Evolutionary conservation across 2,888 invertebrate genomes (phyloP).

Genomic region (Nasonia oneida): DNA sequence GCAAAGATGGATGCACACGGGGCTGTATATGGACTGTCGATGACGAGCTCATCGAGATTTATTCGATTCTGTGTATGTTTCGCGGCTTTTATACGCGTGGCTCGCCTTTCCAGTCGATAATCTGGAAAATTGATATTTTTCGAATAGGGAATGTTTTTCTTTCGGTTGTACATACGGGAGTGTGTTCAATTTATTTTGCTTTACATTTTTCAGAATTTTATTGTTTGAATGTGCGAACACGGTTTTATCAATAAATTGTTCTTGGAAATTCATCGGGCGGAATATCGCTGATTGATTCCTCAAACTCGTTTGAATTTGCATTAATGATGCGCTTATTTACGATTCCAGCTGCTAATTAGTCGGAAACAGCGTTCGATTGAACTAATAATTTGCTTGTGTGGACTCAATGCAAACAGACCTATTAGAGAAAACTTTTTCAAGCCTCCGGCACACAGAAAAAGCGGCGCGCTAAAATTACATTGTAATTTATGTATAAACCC

Average conservation of each 20-base stretch:
- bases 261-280: too few species aligned
- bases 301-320: too few species aligned
- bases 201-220: too few species aligned
- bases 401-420: neutral
- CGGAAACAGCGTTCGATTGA: neutral
- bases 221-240: too few species aligned
- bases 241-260: too few species aligned
- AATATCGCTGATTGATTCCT: too few species aligned
- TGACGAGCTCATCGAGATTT: slow-evolving; percentile 40
- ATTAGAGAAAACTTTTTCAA: neutral
- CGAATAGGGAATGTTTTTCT: neutral
- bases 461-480: neutral
- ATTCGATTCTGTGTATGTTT: slow-evolving; percentile 29
- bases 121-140: slow-evolving; percentile 17
- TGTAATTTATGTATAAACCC: slow-evolving; percentile 10
- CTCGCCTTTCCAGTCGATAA: neutral
- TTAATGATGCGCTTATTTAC: too few species aligned
- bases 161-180: too few species aligned
- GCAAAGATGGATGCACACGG: slow-evolving; percentile 13
- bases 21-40: neutral
- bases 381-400: neutral
- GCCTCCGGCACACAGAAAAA: neutral
- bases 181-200: too few species aligned
- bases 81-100: neutral
- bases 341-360: neutral